Conservation (phyloP, 1,140 invertebrate species). For the Coelopa frigida region DNA sequence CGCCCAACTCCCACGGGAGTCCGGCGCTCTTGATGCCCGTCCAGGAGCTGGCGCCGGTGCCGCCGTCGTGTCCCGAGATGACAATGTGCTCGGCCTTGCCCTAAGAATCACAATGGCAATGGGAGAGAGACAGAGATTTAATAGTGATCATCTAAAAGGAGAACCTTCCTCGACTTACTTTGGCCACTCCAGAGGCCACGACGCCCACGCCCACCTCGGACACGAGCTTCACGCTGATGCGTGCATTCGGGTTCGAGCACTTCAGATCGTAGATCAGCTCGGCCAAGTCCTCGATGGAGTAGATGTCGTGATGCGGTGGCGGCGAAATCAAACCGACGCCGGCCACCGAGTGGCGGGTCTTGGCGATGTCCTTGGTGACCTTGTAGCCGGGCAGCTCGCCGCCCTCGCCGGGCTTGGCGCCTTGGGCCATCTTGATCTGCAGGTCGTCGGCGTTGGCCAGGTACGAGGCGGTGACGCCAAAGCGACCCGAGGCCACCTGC, state of each 20-base stretch:
- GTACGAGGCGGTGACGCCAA: constrained; percentile 96
- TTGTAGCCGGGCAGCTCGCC: constrained; percentile 78
- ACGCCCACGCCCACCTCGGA: constrained; percentile 98
- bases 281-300: constrained; percentile 98
- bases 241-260: constrained; percentile 89
- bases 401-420: constrained; percentile 93
- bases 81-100: constrained; percentile 98
- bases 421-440: constrained; percentile 99
- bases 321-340: constrained; percentile 98
- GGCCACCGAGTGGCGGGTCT: constrained; percentile 89
- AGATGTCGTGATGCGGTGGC: constrained; percentile 98
- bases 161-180: constrained; percentile 51
- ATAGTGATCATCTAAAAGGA: background rate
- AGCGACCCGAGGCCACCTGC: constrained; percentile 94
- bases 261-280: constrained; percentile 98
- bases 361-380: constrained; percentile 92
- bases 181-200: constrained; percentile 95
- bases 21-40: constrained; percentile 94
- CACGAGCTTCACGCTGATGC: constrained; percentile 96
- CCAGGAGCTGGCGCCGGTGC: constrained; percentile 96
- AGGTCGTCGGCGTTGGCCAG: constrained; percentile 93
- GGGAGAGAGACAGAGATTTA: background rate
- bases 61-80: constrained; percentile 97
- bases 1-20: constrained; percentile 94
- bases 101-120: constrained; percentile 43